A percentile compares a stretch with the other conserved stretches of the same genome.
phyloP scores from a whole-genome alignment of 2,797 vertebrate genomes.

The Denticeps clupeoides region DNA sequence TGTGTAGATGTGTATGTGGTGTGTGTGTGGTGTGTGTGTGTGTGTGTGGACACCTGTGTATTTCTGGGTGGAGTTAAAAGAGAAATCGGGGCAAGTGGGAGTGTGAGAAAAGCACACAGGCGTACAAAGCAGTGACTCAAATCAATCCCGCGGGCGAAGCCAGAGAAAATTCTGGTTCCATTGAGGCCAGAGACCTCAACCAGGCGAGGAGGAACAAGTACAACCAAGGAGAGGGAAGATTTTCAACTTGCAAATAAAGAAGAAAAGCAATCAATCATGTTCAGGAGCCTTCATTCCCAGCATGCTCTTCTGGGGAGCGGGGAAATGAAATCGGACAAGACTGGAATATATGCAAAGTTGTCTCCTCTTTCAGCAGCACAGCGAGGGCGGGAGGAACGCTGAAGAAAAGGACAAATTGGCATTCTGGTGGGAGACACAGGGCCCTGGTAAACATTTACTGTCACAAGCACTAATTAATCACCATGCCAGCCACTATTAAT shows the following conservation, averaged over 20 bases:
- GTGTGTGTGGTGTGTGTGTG: slow-evolving; percentile 3
- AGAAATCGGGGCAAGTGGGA: slow-evolving; percentile 18
- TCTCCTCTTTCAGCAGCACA: slow-evolving; percentile 32
- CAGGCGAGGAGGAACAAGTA: slow-evolving; percentile 40
- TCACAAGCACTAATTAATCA: slow-evolving; percentile 83
- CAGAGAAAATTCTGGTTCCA: slow-evolving; percentile 64
- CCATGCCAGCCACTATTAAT: slow-evolving; percentile 67
- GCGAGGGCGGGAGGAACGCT: slow-evolving; percentile 25
- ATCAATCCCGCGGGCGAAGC: slow-evolving; percentile 76
- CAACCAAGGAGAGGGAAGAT: slow-evolving; percentile 41
- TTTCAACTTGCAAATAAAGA: slow-evolving; percentile 77
- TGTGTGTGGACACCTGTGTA: slow-evolving; percentile 5
- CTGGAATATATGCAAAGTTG: slow-evolving; percentile 77
- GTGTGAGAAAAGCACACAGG: slow-evolving; percentile 84
- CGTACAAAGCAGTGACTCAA: slow-evolving; percentile 66
- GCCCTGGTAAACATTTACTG: slow-evolving; percentile 62
- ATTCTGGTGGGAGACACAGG: slow-evolving; percentile 47
- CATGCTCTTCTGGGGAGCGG: slow-evolving; percentile 58
- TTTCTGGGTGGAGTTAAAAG: neutral
- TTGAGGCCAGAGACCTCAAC: slow-evolving; percentile 51
- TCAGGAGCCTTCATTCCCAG: slow-evolving; percentile 62
- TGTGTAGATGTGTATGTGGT: neutral
- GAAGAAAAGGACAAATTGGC: slow-evolving; percentile 50
- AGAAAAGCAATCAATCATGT: slow-evolving; percentile 82
- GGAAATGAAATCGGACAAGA: slow-evolving; percentile 74